Evolutionary conservation across 2,888 invertebrate species (phyloP).

Genomic region (Cylloceria caligata): DNA sequence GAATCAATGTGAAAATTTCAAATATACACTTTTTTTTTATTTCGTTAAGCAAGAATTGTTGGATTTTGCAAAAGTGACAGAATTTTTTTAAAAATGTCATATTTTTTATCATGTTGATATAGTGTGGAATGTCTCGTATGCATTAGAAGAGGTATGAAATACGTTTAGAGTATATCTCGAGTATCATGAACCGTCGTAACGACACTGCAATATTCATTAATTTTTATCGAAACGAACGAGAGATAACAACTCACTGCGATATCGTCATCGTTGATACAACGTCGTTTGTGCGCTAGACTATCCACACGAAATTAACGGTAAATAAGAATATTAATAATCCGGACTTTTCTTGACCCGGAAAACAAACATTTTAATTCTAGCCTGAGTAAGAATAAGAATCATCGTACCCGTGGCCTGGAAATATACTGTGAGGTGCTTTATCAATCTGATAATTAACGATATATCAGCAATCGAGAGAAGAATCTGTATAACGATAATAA

Average conservation of each 20-base stretch:
- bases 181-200: neutral
- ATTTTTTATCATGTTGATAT: too few relatives aligned
- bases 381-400: neutral
- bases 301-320: neutral
- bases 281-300: neutral
- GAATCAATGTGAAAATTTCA: too few relatives aligned
- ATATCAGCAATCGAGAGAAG: too few relatives aligned
- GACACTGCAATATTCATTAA: neutral
- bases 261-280: neutral
- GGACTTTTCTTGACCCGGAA: neutral
- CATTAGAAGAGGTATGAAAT: neutral
- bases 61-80: too few relatives aligned
- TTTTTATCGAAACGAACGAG: constrained; percentile 1
- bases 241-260: constrained; percentile 30
- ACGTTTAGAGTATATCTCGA: neutral
- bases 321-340: constrained; percentile 27
- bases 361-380: neutral
- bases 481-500: too few relatives aligned
- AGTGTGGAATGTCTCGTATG: too few relatives aligned
- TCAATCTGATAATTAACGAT: too few relatives aligned
- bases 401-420: too few relatives aligned
- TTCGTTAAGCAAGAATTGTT: too few relatives aligned
- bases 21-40: too few relatives aligned
- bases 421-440: too few relatives aligned
- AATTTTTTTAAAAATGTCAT: too few relatives aligned